These are phyloP conservation scores for Myanophis thanlyinensis DNA, from an alignment of 2,113 vertebrate genomes.

Conservation along the genomic window DNA sequence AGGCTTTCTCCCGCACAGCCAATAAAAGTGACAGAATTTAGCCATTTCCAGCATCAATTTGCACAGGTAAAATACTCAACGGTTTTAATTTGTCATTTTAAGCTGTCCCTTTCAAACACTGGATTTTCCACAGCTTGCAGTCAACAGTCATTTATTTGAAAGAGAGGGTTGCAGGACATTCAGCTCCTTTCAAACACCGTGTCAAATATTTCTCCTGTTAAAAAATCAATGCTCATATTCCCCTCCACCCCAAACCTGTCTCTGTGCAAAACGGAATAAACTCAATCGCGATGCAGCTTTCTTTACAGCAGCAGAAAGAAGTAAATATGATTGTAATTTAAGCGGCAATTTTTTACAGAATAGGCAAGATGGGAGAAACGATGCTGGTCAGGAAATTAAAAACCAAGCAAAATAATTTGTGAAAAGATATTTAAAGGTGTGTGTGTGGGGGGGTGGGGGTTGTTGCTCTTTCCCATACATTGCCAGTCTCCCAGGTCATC, in stretches of 20 bases:
- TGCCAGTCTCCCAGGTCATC: rapidly evolving
- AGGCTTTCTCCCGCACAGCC: neutral
- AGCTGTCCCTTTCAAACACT: constrained; percentile 38
- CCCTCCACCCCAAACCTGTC: neutral
- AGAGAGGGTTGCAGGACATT: constrained; percentile 34
- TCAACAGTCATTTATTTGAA: constrained; percentile 37
- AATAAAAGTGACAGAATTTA: rapidly evolving
- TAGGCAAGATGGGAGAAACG: constrained; percentile 35
- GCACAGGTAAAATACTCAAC: neutral
- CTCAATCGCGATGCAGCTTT: neutral
- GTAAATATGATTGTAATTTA: constrained; percentile 22
- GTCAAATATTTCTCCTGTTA: constrained; percentile 7
- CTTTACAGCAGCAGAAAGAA: constrained; percentile 22
- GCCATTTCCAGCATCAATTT: neutral
- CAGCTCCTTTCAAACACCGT: constrained; percentile 23
- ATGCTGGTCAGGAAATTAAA: neutral
- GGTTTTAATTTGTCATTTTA: neutral
- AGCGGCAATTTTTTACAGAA: constrained; percentile 25
- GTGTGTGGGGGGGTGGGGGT: too few relatives aligned
- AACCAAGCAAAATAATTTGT: constrained; percentile 23
- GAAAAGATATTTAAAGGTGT: constrained; percentile 28
- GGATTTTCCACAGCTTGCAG: constrained; percentile 26
- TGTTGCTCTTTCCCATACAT: neutral
- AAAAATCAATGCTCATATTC: constrained; percentile 2
- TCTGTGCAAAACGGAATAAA: neutral